Conservation (phyloP, 2,888 invertebrate genomes). For the Prionchulus punctatus region DNA sequence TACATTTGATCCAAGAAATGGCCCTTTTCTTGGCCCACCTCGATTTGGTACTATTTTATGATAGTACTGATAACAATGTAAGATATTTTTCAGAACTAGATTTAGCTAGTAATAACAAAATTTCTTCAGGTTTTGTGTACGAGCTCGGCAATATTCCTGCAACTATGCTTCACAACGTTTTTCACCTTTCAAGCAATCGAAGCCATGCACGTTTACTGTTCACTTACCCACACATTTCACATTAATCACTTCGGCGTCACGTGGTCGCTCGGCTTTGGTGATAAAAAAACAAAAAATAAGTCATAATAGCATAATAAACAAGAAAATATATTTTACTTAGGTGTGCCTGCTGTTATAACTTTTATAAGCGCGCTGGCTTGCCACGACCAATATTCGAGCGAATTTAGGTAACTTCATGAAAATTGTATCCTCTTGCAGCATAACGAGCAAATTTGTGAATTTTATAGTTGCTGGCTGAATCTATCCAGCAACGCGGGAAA, state of each 20-base stretch:
- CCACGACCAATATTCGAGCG: background rate
- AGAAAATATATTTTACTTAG: too few species aligned
- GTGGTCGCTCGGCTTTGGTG: background rate
- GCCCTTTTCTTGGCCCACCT: background rate
- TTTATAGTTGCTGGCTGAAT: background rate
- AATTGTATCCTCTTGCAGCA: background rate
- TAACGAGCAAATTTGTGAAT: background rate
- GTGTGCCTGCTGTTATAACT: too few species aligned
- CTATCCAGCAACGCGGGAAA: background rate
- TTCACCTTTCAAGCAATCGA: background rate
- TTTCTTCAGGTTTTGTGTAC: too few species aligned
- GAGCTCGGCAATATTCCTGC: background rate
- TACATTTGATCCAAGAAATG: background rate
- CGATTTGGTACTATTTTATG: background rate
- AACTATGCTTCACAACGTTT: background rate
- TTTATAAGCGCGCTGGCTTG: background rate
- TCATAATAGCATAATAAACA: too few species aligned
- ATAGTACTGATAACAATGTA: background rate
- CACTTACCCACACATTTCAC: background rate
- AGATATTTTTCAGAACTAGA: too few species aligned
- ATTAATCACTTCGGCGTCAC: background rate
- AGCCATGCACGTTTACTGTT: background rate
- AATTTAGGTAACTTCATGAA: background rate
- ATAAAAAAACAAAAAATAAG: too few species aligned
- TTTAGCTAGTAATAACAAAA: too few species aligned